These are phyloP conservation scores for Drosophila anceps DNA, from an alignment of 2,888 invertebrate species.

Conservation along the genomic window DNA sequence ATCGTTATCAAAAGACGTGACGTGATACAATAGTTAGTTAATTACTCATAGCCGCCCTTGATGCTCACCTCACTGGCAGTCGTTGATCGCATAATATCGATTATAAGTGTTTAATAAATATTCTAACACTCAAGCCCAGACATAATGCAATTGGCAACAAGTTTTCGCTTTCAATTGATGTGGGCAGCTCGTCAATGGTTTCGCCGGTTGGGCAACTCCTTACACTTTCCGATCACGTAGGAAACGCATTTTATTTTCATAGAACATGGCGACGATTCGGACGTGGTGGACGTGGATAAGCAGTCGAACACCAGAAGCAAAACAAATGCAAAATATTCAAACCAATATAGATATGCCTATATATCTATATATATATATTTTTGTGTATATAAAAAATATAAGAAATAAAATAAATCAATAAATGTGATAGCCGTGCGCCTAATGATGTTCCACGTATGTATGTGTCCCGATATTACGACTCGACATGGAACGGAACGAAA, in stretches of 20 bases:
- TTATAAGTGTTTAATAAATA: slow-evolving; percentile 73
- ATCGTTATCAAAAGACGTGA: slow-evolving; percentile 36
- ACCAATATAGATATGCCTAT: slow-evolving; percentile 5
- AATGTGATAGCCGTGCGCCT: slow-evolving; percentile 72
- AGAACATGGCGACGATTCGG: slow-evolving; percentile 75
- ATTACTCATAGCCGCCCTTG: slow-evolving; percentile 53
- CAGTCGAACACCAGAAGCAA: slow-evolving; percentile 55
- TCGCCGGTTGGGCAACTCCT: slow-evolving; percentile 8
- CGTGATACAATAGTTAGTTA: slow-evolving; percentile 26
- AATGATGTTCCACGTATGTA: slow-evolving; percentile 57
- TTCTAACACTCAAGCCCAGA: slow-evolving; percentile 68
- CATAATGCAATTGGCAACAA: slow-evolving; percentile 76
- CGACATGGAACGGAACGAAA: slow-evolving; percentile 26
- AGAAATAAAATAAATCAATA: slow-evolving; percentile 73
- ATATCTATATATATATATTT: background rate
- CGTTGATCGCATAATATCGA: slow-evolving; percentile 76
- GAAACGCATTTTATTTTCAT: slow-evolving; percentile 77
- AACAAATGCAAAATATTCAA: slow-evolving; percentile 38
- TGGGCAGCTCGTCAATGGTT: slow-evolving; percentile 43
- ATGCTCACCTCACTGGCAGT: slow-evolving; percentile 57
- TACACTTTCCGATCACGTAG: slow-evolving; percentile 67
- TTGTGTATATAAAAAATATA: slow-evolving; percentile 35
- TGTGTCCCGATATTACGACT: slow-evolving; percentile 31
- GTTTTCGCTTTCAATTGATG: slow-evolving; percentile 75
- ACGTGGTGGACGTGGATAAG: slow-evolving; percentile 66